phyloP scores from a whole-genome alignment of 1,140 invertebrate genomes.

The Drosophila repleta region DNA sequence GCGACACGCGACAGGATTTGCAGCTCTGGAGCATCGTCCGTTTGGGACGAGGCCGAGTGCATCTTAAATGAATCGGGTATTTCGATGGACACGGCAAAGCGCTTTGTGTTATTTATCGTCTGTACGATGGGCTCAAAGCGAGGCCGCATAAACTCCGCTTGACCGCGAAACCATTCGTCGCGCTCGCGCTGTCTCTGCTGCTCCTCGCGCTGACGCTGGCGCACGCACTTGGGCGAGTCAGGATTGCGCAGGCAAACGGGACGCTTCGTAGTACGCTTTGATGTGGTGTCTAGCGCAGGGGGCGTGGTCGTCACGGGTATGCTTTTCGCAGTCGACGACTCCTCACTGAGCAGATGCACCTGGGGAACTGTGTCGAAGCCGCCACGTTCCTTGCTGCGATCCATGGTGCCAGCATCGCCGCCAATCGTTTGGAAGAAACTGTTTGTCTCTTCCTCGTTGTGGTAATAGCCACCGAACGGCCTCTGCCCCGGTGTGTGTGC shows the following conservation, averaged over 20 bases:
- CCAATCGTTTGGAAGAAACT: conserved; percentile 44
- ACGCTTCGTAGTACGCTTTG: conserved; percentile 60
- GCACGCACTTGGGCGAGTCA: conserved; percentile 68
- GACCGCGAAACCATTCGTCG: conserved; percentile 72
- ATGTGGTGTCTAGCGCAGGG: conserved; percentile 28
- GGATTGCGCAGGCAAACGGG: conserved; percentile 72
- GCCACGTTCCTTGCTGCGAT: conserved; percentile 28
- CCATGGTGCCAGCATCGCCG: conserved; percentile 9
- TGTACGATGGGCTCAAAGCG: conserved; percentile 70
- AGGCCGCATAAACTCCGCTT: conserved; percentile 64
- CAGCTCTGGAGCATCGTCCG: conserved; percentile 29
- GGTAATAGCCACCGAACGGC: conserved; percentile 67
- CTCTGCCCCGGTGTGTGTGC: conserved; percentile 47
- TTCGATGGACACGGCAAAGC: conserved; percentile 75
- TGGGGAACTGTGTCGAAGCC: conserved; percentile 64
- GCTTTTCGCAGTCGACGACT: conserved; percentile 18
- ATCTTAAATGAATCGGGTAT: conserved; percentile 76
- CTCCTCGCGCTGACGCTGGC: conserved; percentile 70
- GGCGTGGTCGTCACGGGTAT: conserved; percentile 25
- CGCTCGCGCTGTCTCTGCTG: conserved; percentile 71
- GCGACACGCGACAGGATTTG: conserved; percentile 61
- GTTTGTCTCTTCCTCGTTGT: conserved; percentile 58
- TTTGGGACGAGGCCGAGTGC: conserved; percentile 17
- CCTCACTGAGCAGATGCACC: conserved; percentile 70
- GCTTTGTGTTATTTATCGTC: conserved; percentile 75